These are phyloP conservation scores for Phymastichus coffea DNA, from an alignment of 1,140 invertebrate genomes.

Conservation along the genomic window DNA sequence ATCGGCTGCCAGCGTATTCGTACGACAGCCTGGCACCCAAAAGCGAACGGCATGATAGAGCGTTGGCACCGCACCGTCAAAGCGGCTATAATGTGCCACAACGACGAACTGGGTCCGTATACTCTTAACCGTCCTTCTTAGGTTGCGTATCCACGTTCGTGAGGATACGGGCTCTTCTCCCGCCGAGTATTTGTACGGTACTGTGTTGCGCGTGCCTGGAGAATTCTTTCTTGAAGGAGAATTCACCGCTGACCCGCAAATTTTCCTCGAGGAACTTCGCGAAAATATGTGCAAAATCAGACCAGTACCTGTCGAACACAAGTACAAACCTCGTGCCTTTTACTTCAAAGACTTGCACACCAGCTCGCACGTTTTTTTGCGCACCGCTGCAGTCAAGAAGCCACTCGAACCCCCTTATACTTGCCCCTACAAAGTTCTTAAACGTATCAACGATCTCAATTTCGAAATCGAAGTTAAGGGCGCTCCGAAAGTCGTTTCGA, in stretches of 20 bases:
- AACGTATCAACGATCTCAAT: not conserved
- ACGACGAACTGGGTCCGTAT: not conserved
- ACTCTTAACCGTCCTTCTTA: not conserved
- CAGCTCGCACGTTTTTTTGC: not conserved
- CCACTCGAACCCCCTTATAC: not conserved
- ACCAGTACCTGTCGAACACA: not conserved
- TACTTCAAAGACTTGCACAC: not conserved
- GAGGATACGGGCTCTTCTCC: not conserved
- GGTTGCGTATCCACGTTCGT: not conserved
- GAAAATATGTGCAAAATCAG: not conserved
- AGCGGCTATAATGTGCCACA: not conserved
- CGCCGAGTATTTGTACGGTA: constrained; percentile 1
- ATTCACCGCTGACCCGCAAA: not conserved
- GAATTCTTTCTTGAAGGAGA: not conserved
- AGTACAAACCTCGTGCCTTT: not conserved
- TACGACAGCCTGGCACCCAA: not conserved
- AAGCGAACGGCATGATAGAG: not conserved
- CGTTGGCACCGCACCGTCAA: constrained; percentile 1
- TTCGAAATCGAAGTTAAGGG: not conserved
- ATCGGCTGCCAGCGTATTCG: no score
- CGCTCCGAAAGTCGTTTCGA: not conserved
- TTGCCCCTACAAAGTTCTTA: not conserved
- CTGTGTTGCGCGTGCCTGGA: not conserved
- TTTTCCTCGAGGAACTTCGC: not conserved
- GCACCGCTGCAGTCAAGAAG: not conserved